Conservation (phyloP, 2,888 invertebrate species). For the Nemotelus pantherinus region DNA sequence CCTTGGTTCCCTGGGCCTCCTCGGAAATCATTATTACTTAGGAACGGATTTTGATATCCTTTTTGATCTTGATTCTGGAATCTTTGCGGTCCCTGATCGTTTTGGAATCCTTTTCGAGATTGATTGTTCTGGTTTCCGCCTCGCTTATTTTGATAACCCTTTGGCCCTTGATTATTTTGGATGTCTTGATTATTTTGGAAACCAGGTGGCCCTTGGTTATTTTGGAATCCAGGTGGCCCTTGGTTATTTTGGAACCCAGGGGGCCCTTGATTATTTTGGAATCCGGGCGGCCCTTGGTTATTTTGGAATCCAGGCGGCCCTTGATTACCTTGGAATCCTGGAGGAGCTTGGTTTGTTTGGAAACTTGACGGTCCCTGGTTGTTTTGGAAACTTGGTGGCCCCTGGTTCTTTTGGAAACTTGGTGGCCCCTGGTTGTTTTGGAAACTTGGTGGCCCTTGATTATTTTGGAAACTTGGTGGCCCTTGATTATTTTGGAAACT, state of each 20-base stretch:
- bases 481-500: neutral
- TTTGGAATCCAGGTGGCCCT: neutral
- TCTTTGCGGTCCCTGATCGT: neutral
- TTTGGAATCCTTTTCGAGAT: neutral
- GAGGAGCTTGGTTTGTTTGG: neutral
- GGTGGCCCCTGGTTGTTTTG: too few relatives aligned
- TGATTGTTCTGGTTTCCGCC: neutral
- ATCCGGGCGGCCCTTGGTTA: neutral
- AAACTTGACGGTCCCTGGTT: neutral
- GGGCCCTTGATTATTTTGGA: neutral
- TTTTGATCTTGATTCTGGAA: too few relatives aligned
- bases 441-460: neutral
- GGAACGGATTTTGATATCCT: too few relatives aligned
- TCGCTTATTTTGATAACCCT: neutral
- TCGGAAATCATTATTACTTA: neutral
- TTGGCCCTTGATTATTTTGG: neutral
- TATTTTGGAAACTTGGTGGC: neutral
- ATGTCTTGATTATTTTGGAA: neutral
- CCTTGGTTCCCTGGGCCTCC: constrained; percentile 16
- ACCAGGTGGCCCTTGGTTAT: neutral
- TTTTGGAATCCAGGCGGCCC: neutral
- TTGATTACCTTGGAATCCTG: constrained; percentile 21
- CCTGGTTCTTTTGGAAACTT: too few relatives aligned
- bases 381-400: neutral
- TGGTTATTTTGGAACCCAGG: constrained; percentile 3